phyloP scores from a whole-genome alignment of 2,113 vertebrate genomes.

The Zapus hudsonius region DNA sequence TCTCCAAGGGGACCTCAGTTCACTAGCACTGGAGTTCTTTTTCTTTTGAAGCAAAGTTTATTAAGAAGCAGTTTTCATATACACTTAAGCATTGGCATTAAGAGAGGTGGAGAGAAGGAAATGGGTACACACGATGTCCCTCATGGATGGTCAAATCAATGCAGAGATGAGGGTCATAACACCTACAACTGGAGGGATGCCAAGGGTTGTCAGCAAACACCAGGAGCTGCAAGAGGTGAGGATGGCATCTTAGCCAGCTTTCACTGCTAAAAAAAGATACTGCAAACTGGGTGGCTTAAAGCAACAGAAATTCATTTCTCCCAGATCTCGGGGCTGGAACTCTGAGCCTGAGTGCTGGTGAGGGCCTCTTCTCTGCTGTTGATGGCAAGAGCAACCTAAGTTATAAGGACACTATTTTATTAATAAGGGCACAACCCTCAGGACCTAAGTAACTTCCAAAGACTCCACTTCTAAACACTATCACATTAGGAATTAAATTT shows the following conservation, averaged over 20 bases:
- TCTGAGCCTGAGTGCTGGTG: background rate
- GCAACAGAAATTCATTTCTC: background rate
- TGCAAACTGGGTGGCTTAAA: background rate
- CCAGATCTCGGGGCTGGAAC: background rate
- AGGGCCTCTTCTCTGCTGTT: background rate
- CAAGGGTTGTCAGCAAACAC: background rate
- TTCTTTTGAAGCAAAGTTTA: background rate
- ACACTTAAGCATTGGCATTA: background rate
- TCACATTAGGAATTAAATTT: no score
- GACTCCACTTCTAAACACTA: background rate
- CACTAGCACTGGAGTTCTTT: no score
- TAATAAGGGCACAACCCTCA: background rate
- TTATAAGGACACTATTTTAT: background rate
- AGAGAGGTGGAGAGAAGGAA: background rate
- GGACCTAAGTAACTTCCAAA: background rate
- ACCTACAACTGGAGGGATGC: background rate
- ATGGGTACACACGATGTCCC: background rate
- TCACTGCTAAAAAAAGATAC: background rate
- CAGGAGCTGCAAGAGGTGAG: background rate
- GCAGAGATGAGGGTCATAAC: background rate
- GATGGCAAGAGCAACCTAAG: background rate
- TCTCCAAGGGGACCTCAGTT: background rate
- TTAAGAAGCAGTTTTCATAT: background rate
- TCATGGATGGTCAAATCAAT: no score
- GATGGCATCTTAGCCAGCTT: background rate